Evolutionary conservation across 2,888 invertebrate genomes (phyloP).

Genomic region (Empis livida): DNA sequence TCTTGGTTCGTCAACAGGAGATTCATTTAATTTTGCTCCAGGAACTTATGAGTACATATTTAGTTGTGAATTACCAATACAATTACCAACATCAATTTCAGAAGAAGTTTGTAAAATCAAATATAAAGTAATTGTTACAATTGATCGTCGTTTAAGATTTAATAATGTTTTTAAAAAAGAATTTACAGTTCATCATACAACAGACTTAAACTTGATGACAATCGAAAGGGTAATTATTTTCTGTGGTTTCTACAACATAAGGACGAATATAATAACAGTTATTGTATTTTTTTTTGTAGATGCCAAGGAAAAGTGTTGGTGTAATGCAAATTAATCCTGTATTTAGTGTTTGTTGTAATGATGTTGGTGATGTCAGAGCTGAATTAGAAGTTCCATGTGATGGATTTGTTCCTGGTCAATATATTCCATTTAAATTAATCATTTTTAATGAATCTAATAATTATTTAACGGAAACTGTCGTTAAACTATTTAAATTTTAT

Average conservation of each 20-base stretch:
- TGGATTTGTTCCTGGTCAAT: too few species aligned
- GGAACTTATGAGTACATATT: constrained; percentile 36
- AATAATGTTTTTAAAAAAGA: constrained; percentile 59
- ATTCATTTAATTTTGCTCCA: constrained; percentile 20
- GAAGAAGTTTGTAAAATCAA: constrained; percentile 53
- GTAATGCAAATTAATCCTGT: background rate
- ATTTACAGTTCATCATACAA: constrained; percentile 57
- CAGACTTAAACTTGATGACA: constrained; percentile 58
- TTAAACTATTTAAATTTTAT: too few species aligned
- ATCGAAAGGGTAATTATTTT: constrained; percentile 41
- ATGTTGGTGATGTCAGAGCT: background rate
- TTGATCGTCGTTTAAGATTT: constrained; percentile 76
- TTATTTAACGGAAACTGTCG: too few species aligned
- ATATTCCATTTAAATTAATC: too few species aligned
- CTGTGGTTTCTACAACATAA: background rate
- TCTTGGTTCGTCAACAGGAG: constrained; percentile 25
- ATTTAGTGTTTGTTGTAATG: too few species aligned
- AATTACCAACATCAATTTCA: constrained; percentile 60
- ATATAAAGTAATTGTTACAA: constrained; percentile 55
- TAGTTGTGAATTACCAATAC: constrained; percentile 29
- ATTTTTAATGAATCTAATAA: too few species aligned
- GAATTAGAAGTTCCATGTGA: too few species aligned
- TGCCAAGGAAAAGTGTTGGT: background rate
- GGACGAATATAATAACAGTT: background rate
- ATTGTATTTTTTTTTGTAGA: background rate